These are phyloP conservation scores for Pantherophis alleghaniensis DNA, from an alignment of 2,797 vertebrate species.

Conservation along the genomic window DNA sequence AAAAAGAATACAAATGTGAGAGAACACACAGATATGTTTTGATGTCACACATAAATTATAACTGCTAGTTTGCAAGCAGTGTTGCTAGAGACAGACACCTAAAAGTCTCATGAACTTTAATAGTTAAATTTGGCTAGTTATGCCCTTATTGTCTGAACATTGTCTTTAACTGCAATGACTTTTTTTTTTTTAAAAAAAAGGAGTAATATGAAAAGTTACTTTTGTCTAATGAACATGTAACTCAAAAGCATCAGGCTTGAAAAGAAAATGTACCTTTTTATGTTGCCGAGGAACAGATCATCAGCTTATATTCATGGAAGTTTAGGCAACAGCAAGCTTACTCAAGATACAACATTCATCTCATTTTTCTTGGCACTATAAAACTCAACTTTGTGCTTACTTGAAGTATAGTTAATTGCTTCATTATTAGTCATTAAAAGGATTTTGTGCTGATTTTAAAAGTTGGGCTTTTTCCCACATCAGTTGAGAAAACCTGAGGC, in stretches of 20 bases:
- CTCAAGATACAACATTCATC: neutral
- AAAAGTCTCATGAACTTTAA: neutral
- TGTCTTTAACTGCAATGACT: neutral
- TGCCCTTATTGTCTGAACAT: neutral
- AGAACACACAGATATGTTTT: neutral
- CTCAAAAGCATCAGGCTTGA: neutral
- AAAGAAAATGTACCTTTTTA: neutral
- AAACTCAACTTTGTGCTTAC: rapidly evolving
- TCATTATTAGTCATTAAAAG: neutral
- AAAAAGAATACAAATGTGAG: neutral
- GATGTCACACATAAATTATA: rapidly evolving
- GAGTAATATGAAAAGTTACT: neutral
- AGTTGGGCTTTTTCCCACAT: conserved; percentile 8
- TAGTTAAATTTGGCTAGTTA: neutral
- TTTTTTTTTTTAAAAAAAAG: neutral
- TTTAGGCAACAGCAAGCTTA: neutral
- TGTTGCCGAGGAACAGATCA: neutral
- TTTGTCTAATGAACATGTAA: neutral
- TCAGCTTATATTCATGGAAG: rapidly evolving
- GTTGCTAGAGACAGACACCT: neutral
- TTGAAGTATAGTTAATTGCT: neutral
- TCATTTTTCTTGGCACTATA: neutral
- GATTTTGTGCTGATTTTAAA: conserved; percentile 31
- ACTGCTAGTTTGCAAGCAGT: neutral
- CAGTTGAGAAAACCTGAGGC: conserved; percentile 26